Conservation (phyloP, 2,113 vertebrate species). For the Myotis brandtii region DNA sequence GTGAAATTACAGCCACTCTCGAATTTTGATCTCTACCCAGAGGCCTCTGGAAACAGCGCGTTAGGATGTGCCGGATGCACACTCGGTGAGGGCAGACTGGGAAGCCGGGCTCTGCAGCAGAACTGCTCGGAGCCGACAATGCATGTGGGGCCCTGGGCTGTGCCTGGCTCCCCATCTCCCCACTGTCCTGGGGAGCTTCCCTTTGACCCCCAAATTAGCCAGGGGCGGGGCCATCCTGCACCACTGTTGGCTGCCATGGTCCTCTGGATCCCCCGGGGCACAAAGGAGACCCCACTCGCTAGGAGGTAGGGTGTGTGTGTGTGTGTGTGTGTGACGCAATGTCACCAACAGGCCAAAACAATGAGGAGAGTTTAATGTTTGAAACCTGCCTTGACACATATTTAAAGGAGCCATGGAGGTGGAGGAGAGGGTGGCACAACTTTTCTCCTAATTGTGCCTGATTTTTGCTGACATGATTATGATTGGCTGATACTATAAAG, state of each 20-base stretch:
- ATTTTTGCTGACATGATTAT: fast-evolving
- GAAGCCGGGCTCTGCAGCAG: fast-evolving
- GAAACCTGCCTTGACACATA: neutral
- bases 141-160: fast-evolving
- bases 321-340: neutral
- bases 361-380: fast-evolving
- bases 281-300: neutral
- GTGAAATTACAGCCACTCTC: constrained; percentile 54
- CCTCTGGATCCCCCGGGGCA: too few relatives aligned
- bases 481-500: neutral
- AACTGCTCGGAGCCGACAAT: neutral
- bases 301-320: neutral
- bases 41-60: neutral
- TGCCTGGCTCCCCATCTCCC: neutral
- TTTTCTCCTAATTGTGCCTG: neutral
- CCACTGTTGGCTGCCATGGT: too few relatives aligned
- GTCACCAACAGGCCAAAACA: neutral
- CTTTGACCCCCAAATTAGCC: neutral
- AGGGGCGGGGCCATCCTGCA: too few relatives aligned
- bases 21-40: constrained; percentile 39
- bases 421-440: fast-evolving
- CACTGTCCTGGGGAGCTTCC: neutral
- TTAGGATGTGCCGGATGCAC: neutral
- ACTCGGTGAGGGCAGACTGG: fast-evolving
- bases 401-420: neutral